A percentile compares a stretch with the other conserved stretches of the same genome.
Conservation (phyloP, 2,888 invertebrate species). For the Maniola hyperantus region DNA sequence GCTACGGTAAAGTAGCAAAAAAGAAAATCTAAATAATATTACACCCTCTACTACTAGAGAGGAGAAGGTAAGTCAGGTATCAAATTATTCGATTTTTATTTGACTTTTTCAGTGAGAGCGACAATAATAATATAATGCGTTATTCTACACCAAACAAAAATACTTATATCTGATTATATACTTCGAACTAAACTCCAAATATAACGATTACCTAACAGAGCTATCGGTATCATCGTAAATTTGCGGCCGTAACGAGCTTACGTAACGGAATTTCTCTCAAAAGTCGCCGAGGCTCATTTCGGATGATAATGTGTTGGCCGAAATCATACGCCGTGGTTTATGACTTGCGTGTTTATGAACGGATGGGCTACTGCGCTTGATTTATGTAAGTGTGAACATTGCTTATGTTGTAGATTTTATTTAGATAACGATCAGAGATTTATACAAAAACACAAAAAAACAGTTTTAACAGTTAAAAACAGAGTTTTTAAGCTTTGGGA, state of each 20-base stretch:
- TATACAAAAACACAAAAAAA: too few species aligned
- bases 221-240: conserved; percentile 21
- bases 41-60: neutral
- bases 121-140: neutral
- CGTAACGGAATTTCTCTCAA: conserved; percentile 23
- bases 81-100: neutral
- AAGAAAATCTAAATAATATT: too few species aligned
- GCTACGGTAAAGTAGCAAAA: too few species aligned
- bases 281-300: conserved; percentile 14
- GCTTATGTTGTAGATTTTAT: neutral
- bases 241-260: conserved; percentile 15
- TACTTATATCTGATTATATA: neutral
- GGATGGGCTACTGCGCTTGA: neutral
- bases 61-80: neutral
- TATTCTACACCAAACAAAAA: conserved; percentile 2
- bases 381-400: neutral
- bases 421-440: too few species aligned
- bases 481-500: too few species aligned
- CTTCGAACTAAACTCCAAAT: conserved; percentile 4
- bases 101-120: neutral
- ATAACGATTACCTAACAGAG: conserved; percentile 20
- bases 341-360: conserved; percentile 2
- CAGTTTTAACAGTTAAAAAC: too few species aligned
- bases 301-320: conserved; percentile 12
- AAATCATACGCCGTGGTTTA: neutral